Base-by-base conservation (phyloP, 1,140 invertebrate genomes). In the Diabrotica undecimpunctata region DNA sequence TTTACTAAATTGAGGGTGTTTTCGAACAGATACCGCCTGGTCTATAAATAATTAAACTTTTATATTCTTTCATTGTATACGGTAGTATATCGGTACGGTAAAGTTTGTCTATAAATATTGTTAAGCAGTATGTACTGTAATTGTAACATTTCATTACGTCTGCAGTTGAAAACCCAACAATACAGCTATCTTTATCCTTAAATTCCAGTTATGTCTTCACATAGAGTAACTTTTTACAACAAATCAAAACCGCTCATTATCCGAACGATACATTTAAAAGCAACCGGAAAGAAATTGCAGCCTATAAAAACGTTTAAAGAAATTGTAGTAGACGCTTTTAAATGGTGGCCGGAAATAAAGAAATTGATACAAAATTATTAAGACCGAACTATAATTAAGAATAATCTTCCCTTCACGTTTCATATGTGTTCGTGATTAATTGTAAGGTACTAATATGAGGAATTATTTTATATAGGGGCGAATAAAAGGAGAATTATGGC, bases 401-500 rank as follows among this genome's bases (percentile, higher is more conserved):
- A 46, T 46, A 46, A 46, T 8, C 41, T 46, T 46, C 41, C 41
- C 41, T 46, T 46, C 25, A 25, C 41, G 41, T 46, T 46, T 46
- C 8, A 4, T 10, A 46, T 10, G n/a, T n/a, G 8, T 46, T 46
- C 41, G 41, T 46, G 41, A 46, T 46, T 46, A 46, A 46, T 46
- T 46, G n/a, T 10, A 10, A n/a, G n/a, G 8, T n/a, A 46, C 41
- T 46, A 46, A 46, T 46, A n/a, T 46, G 41, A 46, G 41, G 41
- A 46, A n/a, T 46, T 46, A 46, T 46, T n/a, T 46, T 46, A 46
- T 46, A 46, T 46, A 46, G 41, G 41, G 41, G 41, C 41, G 41
- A 46, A 46, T 8, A 46, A 10, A 8, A 46, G 8, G 8, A 46
- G 41, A 46, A 46, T 46, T 46, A 46, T 46, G 8, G 41, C 6